A percentile compares a stretch with the other conserved stretches of the same genome.
These are phyloP conservation scores for Gymnothorax javanicus DNA, from an alignment of 2,797 vertebrate genomes.

Conservation along the genomic window DNA sequence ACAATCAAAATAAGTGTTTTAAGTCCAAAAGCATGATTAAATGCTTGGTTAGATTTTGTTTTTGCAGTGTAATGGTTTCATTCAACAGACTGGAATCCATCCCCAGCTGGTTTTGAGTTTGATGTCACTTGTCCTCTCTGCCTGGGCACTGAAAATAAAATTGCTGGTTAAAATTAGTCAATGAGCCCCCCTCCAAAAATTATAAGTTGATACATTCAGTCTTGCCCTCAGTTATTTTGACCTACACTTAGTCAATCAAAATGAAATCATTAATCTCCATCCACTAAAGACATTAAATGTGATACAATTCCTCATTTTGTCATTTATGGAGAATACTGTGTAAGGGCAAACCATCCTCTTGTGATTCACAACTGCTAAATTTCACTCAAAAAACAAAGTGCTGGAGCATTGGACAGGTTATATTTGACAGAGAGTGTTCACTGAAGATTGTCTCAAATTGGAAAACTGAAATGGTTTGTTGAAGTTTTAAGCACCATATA, in stretches of 20 bases:
- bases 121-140: conserved; percentile 56
- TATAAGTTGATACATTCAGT: neutral
- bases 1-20: too few relatives aligned
- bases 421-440: too few relatives aligned
- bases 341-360: neutral
- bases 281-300: neutral
- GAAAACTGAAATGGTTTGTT: too few relatives aligned
- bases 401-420: too few relatives aligned
- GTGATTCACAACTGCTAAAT: neutral
- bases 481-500: neutral
- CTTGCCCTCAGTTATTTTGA: neutral
- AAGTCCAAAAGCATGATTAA: too few relatives aligned
- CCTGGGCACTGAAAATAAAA: conserved; percentile 47
- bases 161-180: neutral
- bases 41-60: too few relatives aligned
- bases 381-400: too few relatives aligned
- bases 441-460: too few relatives aligned
- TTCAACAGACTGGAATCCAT: conserved; percentile 49
- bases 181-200: neutral
- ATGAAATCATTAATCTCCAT: neutral
- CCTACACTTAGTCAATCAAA: neutral
- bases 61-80: conserved; percentile 42
- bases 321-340: neutral
- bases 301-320: neutral
- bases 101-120: conserved; percentile 52